Evolutionary conservation across 2,888 invertebrate species (phyloP), one percentile per base, ranked within the genome.

Genomic region (Lordiphosa andalusiaca): DNA sequence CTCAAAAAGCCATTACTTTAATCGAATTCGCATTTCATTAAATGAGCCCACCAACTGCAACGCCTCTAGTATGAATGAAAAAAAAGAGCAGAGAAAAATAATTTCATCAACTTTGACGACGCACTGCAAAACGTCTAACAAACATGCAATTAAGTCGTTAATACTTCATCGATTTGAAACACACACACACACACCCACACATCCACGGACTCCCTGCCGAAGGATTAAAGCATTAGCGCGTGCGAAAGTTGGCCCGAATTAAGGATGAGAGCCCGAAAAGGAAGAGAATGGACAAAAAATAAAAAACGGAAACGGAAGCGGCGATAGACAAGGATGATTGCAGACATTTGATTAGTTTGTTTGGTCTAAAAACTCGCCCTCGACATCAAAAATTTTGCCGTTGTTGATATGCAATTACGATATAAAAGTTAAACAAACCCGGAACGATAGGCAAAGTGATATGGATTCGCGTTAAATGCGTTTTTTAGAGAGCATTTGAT

Each of bases 101-200:
- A 78, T 71, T 62, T 69, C 69, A 71, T 75, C 71, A 60, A 59
- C 53, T 55, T 51, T 44, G 60, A 53, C 39, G 36, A 42, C 53
- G 41, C 12, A 59, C 37, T 25, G 25, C 23, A 35, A 71, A 87
- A 87, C 85, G 85, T 77, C 80, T 73, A 76, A 78, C 85, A 86
- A 87, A 87, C 87, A 87, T 87, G 87, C 87, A 87, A 87, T 87
- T 87, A 87, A 86, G 87, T 87, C 87, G 86, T 87, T 87, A 87
- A 87, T 87, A 87, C 88, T 88, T 88, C 87, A 87, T 87, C 86
- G 86, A 87, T 87, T 82, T 87, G 86, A 86, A 84, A 75, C 86
- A 75, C 74, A 75, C 64, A 72, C 70, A 69, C 80, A 25, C 25
- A 7, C 25, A 3, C 16, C 1, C 1, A 16, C 16, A 16, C 23